phyloP scores from a whole-genome alignment of 2,888 invertebrate genomes.

The Anaspis maculata region DNA sequence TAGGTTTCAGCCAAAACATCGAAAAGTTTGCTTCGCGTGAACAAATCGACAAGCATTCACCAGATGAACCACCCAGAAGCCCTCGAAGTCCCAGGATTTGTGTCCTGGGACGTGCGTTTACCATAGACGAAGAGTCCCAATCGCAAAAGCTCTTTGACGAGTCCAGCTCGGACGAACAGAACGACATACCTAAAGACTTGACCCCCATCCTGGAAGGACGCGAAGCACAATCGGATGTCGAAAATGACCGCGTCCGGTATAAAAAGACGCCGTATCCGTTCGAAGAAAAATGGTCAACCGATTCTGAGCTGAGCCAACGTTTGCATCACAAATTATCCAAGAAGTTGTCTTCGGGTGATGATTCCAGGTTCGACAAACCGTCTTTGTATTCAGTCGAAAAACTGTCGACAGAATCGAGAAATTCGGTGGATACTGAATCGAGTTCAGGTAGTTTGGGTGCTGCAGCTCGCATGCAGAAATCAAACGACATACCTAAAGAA shows the following conservation, averaged over 20 bases:
- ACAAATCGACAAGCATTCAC: slow-evolving; percentile 42
- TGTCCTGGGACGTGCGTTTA: slow-evolving; percentile 40
- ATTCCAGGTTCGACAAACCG: slow-evolving; percentile 35
- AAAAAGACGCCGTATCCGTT: slow-evolving; percentile 39
- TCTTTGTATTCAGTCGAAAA: slow-evolving; percentile 35
- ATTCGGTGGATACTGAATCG: slow-evolving; percentile 67
- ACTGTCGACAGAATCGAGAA: slow-evolving; percentile 56
- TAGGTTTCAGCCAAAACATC: slow-evolving; percentile 69
- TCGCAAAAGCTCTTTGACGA: slow-evolving; percentile 24
- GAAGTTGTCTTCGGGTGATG: slow-evolving; percentile 37
- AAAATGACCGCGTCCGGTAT: too few relatives aligned
- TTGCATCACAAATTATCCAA: slow-evolving; percentile 38
- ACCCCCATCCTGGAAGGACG: slow-evolving; percentile 33
- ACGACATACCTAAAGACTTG: slow-evolving; percentile 36
- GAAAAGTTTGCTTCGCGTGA: slow-evolving; percentile 59
- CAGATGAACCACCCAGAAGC: slow-evolving; percentile 34
- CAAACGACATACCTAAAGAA: slow-evolving; percentile 55
- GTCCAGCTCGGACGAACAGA: slow-evolving; percentile 32
- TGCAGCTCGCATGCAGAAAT: slow-evolving; percentile 48
- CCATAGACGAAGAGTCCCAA: slow-evolving; percentile 40
- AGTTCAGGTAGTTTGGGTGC: slow-evolving; percentile 68
- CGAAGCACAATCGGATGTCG: too few relatives aligned
- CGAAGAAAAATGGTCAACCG: slow-evolving; percentile 43
- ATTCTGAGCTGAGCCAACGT: slow-evolving; percentile 38
- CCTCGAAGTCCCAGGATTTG: slow-evolving; percentile 39